Conservation (phyloP, 1,140 invertebrate genomes). For the Metopolophium dirhodum region DNA sequence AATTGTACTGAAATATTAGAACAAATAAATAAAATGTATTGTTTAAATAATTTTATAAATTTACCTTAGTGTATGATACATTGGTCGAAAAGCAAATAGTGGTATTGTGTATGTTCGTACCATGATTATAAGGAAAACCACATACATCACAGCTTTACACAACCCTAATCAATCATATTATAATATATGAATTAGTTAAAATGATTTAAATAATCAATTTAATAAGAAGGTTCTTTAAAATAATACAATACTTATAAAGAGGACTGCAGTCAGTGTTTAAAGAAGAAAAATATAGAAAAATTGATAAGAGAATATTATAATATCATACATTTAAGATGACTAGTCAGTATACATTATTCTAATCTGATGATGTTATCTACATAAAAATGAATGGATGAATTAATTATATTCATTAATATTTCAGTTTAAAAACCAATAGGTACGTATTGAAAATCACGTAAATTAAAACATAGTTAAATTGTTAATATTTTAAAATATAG, state of each 20-base stretch:
- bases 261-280: background rate
- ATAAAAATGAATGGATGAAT: background rate
- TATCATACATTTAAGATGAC: background rate
- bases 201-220: background rate
- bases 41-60: background rate
- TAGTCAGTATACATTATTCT: background rate
- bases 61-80: conserved; percentile 96
- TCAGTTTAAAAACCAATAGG: background rate
- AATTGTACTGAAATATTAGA: background rate
- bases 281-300: background rate
- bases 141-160: conserved; percentile 87
- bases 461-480: background rate
- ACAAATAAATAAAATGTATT: background rate
- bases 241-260: background rate
- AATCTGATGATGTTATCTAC: background rate
- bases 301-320: background rate
- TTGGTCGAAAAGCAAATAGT: conserved; percentile 96
- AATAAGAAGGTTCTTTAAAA: background rate
- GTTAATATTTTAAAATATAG: background rate
- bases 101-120: conserved; percentile 96
- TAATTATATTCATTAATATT: background rate
- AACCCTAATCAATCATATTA: conserved; percentile 66
- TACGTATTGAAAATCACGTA: background rate
- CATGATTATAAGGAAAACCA: conserved; percentile 96
- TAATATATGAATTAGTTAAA: background rate